These are phyloP conservation scores for Thunnus albacares DNA, from an alignment of 2,797 vertebrate species.

Conservation along the genomic window DNA sequence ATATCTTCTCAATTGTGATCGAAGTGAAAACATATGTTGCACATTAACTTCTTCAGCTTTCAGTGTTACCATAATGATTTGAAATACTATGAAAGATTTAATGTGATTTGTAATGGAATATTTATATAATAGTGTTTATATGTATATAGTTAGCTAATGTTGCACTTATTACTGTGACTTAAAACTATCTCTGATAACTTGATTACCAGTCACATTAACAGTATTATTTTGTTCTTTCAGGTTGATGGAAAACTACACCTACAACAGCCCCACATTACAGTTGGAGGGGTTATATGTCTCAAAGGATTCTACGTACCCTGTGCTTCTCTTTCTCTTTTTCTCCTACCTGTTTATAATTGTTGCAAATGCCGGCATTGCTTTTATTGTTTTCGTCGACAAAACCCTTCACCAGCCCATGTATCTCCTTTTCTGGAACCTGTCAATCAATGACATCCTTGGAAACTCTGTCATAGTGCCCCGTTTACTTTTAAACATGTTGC, in stretches of 20 bases:
- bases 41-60: no score
- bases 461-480: constrained; percentile 75
- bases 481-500: constrained; percentile 81
- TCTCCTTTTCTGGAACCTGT: constrained; percentile 85
- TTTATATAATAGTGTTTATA: no score
- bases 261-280: constrained; percentile 49
- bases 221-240: constrained; percentile 15
- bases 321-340: constrained; percentile 60
- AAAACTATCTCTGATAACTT: no score
- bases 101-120: no score
- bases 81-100: no score
- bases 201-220: constrained; percentile 1
- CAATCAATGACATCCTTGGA: constrained; percentile 79
- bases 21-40: no score
- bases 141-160: no score
- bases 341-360: constrained; percentile 60
- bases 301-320: constrained; percentile 17
- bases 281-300: constrained; percentile 66
- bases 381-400: constrained; percentile 42
- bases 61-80: no score
- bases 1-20: no score
- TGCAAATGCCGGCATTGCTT: constrained; percentile 67
- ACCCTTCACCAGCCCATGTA: constrained; percentile 88
- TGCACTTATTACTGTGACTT: no score
- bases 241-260: constrained; percentile 69